phyloP scores from a whole-genome alignment of 2,797 vertebrate genomes.

The Pantherophis alleghaniensis region DNA sequence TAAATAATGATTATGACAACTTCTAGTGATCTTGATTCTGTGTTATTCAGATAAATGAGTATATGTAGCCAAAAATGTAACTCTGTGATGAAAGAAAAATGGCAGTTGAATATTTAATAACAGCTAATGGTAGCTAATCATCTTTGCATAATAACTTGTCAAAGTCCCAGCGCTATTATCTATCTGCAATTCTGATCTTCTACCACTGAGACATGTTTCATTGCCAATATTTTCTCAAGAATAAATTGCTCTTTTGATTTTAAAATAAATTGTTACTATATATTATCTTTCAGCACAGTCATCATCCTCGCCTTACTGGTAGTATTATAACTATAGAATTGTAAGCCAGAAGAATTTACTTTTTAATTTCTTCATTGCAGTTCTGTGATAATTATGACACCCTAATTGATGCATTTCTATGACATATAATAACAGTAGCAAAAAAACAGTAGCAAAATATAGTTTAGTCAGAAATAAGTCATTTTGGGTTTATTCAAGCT shows the following conservation, averaged over 20 bases:
- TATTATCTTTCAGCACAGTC: constrained; percentile 1
- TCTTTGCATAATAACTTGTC: constrained; percentile 20
- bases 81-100: constrained; percentile 11
- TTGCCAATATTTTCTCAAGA: constrained; percentile 27
- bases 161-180: constrained; percentile 19
- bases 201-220: constrained; percentile 30
- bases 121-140: constrained; percentile 15
- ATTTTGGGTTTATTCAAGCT: not conserved
- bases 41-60: constrained; percentile 30
- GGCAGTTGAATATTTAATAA: constrained; percentile 33
- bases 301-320: not conserved
- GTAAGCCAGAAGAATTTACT: constrained; percentile 1
- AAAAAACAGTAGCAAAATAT: not conserved
- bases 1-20: not conserved
- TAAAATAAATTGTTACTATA: constrained; percentile 1
- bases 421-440: not conserved
- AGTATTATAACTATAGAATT: constrained; percentile 1
- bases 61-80: constrained; percentile 7
- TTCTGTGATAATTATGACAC: not conserved
- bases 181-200: constrained; percentile 23
- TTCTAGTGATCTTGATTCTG: constrained; percentile 21
- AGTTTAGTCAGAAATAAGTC: not conserved
- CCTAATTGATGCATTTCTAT: not conserved
- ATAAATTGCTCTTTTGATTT: constrained; percentile 32
- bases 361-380: not conserved